Evolutionary conservation across 2,888 invertebrate species (phyloP).

Genomic region (Resseliella maxima): DNA sequence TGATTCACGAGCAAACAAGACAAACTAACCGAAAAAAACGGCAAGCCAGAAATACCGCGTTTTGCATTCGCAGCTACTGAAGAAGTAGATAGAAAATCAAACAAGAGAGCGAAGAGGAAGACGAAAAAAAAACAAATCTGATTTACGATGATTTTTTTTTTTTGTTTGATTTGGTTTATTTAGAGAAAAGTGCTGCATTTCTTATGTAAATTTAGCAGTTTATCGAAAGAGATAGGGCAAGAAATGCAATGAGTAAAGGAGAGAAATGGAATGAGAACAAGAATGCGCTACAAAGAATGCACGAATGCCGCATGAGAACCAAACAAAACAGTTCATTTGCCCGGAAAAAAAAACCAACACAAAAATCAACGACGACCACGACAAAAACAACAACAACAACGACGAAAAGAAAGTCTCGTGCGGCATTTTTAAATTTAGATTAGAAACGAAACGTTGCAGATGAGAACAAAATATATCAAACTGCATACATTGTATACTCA

Average conservation of each 20-base stretch:
- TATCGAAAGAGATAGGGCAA: background rate
- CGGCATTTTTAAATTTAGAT: slow-evolving; percentile 41
- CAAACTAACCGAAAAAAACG: background rate
- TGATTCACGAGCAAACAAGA: background rate
- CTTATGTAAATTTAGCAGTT: slow-evolving; percentile 43
- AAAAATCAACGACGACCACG: background rate
- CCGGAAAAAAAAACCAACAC: background rate
- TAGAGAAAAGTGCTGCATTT: slow-evolving; percentile 41
- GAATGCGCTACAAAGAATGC: slow-evolving; percentile 24
- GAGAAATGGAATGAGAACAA: background rate
- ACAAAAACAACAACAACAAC: background rate
- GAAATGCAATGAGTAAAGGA: background rate
- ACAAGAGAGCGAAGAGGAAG: background rate
- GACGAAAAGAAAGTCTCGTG: background rate
- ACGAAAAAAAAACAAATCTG: background rate
- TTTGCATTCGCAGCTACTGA: background rate
- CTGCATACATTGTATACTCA: background rate
- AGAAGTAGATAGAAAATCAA: background rate
- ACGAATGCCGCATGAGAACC: slow-evolving; percentile 33
- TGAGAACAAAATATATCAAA: background rate
- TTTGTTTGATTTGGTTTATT: slow-evolving; percentile 21
- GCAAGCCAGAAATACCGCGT: background rate
- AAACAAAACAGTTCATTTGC: background rate
- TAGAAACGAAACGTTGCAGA: slow-evolving; percentile 29
- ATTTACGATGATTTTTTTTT: slow-evolving; percentile 29